Conservation (phyloP, 2,888 invertebrate genomes). For the Achlya flavicornis region DNA sequence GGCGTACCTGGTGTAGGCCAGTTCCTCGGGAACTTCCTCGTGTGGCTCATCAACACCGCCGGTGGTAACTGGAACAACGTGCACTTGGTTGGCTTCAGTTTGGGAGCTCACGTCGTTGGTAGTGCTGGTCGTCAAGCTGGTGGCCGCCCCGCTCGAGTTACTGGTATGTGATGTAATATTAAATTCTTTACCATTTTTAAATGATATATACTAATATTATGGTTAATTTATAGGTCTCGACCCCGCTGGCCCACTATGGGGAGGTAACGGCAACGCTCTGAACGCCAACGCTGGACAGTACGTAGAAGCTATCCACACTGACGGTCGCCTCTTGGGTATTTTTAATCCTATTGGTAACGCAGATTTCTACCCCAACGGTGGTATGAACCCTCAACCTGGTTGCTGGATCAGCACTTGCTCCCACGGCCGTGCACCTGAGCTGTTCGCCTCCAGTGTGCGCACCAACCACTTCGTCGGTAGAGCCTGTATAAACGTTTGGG, state of each 20-base stretch:
- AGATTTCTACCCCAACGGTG: slow-evolving; percentile 69
- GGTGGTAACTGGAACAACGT: slow-evolving; percentile 68
- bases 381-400: slow-evolving; percentile 61
- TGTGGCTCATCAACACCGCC: slow-evolving; percentile 62
- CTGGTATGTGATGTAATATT: slow-evolving; percentile 43
- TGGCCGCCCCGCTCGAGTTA: slow-evolving; percentile 49
- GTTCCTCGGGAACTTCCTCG: slow-evolving; percentile 66
- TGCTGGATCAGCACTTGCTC: slow-evolving; percentile 58
- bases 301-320: slow-evolving; percentile 67
- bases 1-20: slow-evolving; percentile 64
- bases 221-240: slow-evolving; percentile 49
- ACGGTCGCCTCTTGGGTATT: slow-evolving; percentile 57
- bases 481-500: slow-evolving; percentile 42
- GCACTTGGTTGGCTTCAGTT: slow-evolving; percentile 74
- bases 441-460: slow-evolving; percentile 56
- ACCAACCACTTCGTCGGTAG: slow-evolving; percentile 53
- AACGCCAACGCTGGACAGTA: slow-evolving; percentile 46
- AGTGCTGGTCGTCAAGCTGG: slow-evolving; percentile 56
- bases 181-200: background rate
- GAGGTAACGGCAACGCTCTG: slow-evolving; percentile 43
- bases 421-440: slow-evolving; percentile 52
- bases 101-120: slow-evolving; percentile 76
- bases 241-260: slow-evolving; percentile 65
- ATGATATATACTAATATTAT: background rate
- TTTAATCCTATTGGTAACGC: slow-evolving; percentile 44